phyloP scores from a whole-genome alignment of 2,113 vertebrate species.

The Anhinga rufa region DNA sequence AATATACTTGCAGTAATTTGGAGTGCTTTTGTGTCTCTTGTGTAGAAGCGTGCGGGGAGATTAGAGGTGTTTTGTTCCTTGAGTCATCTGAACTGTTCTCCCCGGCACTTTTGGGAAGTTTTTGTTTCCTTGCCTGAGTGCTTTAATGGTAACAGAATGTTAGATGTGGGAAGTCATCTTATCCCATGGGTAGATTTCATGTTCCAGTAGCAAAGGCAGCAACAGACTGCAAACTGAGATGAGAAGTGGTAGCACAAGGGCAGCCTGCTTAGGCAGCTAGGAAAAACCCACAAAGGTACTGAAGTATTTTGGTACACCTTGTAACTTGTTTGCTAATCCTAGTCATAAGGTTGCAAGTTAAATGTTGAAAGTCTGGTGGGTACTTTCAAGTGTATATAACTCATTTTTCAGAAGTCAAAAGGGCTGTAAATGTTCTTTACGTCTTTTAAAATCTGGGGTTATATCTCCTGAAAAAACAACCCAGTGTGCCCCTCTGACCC shows the following conservation, averaged over 20 bases:
- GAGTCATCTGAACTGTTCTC: background rate
- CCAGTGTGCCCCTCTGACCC: background rate
- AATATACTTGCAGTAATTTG: rapidly evolving
- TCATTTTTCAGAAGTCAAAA: background rate
- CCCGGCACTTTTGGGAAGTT: background rate
- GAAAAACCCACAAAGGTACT: background rate
- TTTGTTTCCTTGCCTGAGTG: background rate
- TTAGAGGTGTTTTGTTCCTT: background rate
- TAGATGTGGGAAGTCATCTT: background rate
- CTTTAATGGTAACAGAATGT: background rate
- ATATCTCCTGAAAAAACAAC: background rate
- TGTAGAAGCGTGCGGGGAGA: background rate
- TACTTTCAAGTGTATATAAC: background rate
- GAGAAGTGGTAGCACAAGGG: background rate
- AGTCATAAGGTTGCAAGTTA: background rate
- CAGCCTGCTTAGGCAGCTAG: background rate
- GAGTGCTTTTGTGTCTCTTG: background rate
- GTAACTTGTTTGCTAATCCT: background rate
- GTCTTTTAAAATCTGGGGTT: background rate
- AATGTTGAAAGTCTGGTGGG: background rate
- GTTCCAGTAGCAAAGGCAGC: background rate
- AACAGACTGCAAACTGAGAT: background rate
- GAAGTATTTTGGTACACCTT: background rate
- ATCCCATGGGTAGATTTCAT: background rate
- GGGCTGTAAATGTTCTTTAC: background rate